Evolutionary conservation across 1,140 invertebrate species (phyloP), one percentile per base, ranked within the genome.

Genomic region (Ridgeia piscesae): DNA sequence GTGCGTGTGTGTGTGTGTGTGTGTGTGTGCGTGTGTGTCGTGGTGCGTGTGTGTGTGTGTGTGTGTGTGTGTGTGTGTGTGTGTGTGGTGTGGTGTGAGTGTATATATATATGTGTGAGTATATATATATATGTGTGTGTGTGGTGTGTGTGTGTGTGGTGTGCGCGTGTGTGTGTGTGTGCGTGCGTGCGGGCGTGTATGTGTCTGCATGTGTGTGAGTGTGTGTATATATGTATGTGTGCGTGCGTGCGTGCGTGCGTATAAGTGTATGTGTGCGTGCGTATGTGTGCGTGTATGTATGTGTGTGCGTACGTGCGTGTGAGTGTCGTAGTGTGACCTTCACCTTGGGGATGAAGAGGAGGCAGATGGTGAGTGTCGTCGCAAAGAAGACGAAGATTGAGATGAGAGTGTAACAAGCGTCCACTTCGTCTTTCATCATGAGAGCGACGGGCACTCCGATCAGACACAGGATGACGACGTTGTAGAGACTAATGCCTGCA

Each of bases 381-480:
- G 92, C 92, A 50, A 93, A 93, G 92, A 93, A 93, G 4, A 91
- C 92, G 48, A 93, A 93, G n/a, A 93, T 35, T 2, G 92, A 93
- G 42, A 58, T 93, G 91, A 93, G 92, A n/a, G 91, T 33, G 48
- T 93, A 93, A 35, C 88, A 77, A 14, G 92, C 92, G n/a, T 93
- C 92, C 31, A 93, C 35, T 77, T 93, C 88, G 27, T 93, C 92
- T 92, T 95, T 95, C 35, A 99, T 96, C 88, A 99, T 98, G 92
- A 97, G 97, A 91, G 98, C 98, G 92, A 99, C 98, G 0, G 98
- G 98, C 6, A 98, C 98, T 11, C 99, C 99, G 95, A 99, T 93
- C 42, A 99, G 97, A 95, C 99, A 99, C 97, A 99, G 99, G 94
- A 99, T 99, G 89, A 99, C 98, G 58, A 99, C 98, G 95, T 99